phyloP scores from a whole-genome alignment of 2,797 vertebrate genomes.

The Benthosema pterotum region DNA sequence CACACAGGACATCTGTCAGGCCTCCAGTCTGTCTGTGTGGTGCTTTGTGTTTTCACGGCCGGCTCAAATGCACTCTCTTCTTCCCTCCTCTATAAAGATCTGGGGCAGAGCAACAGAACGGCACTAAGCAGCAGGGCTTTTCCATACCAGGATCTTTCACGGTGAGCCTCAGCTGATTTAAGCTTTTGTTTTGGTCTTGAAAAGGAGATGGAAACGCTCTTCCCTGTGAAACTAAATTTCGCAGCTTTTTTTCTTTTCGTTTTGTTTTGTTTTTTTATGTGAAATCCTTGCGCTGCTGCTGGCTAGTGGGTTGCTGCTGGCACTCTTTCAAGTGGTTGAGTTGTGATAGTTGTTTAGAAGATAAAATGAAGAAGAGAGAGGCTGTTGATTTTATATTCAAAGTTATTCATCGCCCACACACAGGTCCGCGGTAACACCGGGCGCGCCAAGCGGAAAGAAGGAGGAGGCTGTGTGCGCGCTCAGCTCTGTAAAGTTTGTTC shows the following conservation, averaged over 20 bases:
- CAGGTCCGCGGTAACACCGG: too few species aligned
- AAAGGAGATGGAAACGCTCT: slow-evolving; percentile 3
- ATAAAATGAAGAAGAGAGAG: too few species aligned
- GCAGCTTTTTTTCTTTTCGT: too few species aligned
- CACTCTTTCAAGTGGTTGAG: not conserved
- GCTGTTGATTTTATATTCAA: too few species aligned
- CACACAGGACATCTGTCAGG: slow-evolving; percentile 49
- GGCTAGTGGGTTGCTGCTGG: not conserved
- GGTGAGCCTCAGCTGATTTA: slow-evolving; percentile 20
- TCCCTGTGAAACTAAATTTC: not conserved
- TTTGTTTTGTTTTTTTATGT: too few species aligned
- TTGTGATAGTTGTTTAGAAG: not conserved
- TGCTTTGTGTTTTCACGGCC: slow-evolving; percentile 25
- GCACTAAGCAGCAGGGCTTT: slow-evolving; percentile 6
- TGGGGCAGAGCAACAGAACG: not conserved
- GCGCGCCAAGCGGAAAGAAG: too few species aligned
- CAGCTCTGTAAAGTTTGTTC: too few species aligned
- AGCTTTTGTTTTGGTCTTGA: slow-evolving; percentile 21
- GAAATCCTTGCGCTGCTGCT: too few species aligned
- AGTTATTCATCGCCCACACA: too few species aligned
- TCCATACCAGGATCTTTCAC: slow-evolving; percentile 14
- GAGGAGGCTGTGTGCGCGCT: too few species aligned
- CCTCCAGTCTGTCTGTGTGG: slow-evolving; percentile 26
- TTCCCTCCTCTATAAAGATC: not conserved
- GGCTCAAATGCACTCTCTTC: slow-evolving; percentile 27